Base-by-base conservation (phyloP, 2,113 vertebrate species). In the Nannobrachium achirus region DNA sequence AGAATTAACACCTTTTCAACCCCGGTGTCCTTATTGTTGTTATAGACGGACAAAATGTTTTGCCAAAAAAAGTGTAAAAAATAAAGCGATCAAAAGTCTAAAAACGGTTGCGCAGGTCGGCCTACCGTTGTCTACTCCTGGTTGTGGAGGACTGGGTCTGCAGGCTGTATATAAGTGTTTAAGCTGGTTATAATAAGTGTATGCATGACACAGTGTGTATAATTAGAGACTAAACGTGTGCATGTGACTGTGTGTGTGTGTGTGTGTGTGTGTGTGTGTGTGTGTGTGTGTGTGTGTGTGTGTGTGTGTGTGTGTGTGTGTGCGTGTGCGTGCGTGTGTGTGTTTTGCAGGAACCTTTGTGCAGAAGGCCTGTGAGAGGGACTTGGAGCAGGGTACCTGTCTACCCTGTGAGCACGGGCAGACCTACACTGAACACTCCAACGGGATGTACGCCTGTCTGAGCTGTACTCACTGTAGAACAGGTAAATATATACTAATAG, bases 341-440 rank as follows among this genome's bases (percentile, higher is more conserved):
- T 73, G 20, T 4, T 76, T 59, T 59, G 44, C 83, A 93, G 93
- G 93, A 42, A 90, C 88, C 1, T 92, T 76, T 59, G 91, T 93
- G 75, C 73, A 78, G 2, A 84, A 82, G 20, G 81, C 81, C 45
- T 93, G 93, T 49, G 88, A 73, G 7, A 19, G 25, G 19, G 76
- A 90, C 63, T 75, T 71, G 7, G 83, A 91, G 25, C 59, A 25
- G 0, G 93, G 93, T 11, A 78, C 7, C 0, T 93, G 93, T 20
- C 33, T 60, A 0, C 19, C 74, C 4, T 93, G 93, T 50, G 89
- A 92, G 20, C 48, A 78, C 0, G 90, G 89, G n/a, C 77, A 76
- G 75, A 91, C 91, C 0, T 92, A 91, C 86, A 92, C 93, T 0
- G 93, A 92, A 63, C 93, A 93, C 70, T 86, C 91, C 59, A 93